Evolutionary conservation across 2,888 invertebrate genomes (phyloP).

Genomic region (Dusona sp.): DNA sequence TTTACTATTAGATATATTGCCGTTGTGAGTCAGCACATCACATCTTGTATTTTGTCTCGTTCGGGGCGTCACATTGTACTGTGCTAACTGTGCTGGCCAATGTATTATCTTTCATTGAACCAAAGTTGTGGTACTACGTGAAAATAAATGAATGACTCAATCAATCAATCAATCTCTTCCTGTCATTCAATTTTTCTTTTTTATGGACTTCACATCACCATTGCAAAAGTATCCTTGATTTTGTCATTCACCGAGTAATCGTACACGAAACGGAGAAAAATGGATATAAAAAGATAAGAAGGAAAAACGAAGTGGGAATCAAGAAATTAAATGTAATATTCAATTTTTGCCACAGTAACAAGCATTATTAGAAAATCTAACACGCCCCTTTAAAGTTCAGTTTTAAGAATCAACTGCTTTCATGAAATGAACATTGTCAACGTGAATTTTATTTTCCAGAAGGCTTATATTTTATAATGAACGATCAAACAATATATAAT

Average conservation of each 20-base stretch:
- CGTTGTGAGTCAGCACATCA: no score
- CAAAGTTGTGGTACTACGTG: no score
- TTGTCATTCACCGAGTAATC: slow-evolving; percentile 13
- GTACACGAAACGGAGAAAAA: neutral
- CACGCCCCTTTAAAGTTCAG: neutral
- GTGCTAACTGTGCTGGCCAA: no score
- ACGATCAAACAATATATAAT: no score
- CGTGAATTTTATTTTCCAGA: neutral
- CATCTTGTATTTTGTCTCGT: no score
- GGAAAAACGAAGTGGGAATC: neutral
- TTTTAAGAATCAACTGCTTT: neutral
- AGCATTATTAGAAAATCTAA: neutral
- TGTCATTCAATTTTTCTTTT: neutral
- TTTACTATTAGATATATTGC: no score
- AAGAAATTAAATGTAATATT: neutral
- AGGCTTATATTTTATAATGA: neutral
- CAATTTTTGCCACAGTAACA: neutral
- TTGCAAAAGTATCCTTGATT: slow-evolving; percentile 35
- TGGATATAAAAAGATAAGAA: neutral
- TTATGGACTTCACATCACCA: slow-evolving; percentile 22
- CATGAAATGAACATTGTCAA: neutral
- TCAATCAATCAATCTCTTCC: no score
- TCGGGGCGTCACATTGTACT: no score
- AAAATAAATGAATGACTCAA: no score
- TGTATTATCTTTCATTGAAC: no score